phyloP scores from a whole-genome alignment of 2,888 invertebrate species.

The Tineola bisselliella region DNA sequence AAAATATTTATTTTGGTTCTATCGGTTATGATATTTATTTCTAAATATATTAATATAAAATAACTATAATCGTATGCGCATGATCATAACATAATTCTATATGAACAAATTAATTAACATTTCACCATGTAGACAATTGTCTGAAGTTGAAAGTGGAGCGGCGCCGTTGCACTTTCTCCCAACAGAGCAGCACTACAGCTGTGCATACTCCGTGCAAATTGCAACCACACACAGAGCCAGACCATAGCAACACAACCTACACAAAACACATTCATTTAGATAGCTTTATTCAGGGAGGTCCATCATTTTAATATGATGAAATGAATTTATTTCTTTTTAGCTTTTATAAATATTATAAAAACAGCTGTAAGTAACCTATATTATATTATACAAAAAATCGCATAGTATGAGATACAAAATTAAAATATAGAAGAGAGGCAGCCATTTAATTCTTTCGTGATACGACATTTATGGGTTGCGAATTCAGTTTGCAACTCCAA shows the following conservation, averaged over 20 bases:
- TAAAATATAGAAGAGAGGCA: too few species aligned
- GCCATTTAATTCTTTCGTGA: neutral
- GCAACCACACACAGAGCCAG: slow-evolving; percentile 23
- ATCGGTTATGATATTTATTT: too few species aligned
- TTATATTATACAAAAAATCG: too few species aligned
- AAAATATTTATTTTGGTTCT: too few species aligned
- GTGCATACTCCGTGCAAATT: slow-evolving; percentile 44
- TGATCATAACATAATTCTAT: neutral
- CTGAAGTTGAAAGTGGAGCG: slow-evolving; percentile 55
- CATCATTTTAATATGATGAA: too few species aligned
- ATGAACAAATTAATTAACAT: slow-evolving; percentile 12
- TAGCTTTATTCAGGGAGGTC: neutral
- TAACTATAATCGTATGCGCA: too few species aligned
- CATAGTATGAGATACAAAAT: too few species aligned
- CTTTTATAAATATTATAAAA: too few species aligned
- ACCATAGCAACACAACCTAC: neutral
- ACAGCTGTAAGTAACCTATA: too few species aligned
- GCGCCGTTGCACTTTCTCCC: slow-evolving; percentile 52
- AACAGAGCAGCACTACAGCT: slow-evolving; percentile 34
- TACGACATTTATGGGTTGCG: neutral
- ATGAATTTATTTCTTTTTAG: too few species aligned
- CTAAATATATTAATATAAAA: too few species aligned
- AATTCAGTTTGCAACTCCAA: slow-evolving; percentile 1
- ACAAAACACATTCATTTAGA: neutral
- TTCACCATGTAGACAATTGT: slow-evolving; percentile 26